Conservation (phyloP, 2,113 vertebrate genomes). For the Neotoma lepida region DNA sequence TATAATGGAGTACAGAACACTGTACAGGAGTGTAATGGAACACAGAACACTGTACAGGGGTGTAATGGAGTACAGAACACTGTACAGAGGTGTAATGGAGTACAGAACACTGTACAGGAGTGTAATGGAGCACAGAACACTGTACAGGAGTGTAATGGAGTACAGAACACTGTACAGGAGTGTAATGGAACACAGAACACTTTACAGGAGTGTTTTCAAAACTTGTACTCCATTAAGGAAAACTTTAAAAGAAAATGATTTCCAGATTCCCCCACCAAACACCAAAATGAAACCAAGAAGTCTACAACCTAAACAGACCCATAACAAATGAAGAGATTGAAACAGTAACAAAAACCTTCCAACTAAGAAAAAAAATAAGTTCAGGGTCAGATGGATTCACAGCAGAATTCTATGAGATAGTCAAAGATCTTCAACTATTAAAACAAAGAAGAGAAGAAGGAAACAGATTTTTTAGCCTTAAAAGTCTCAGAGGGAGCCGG, state of each 20-base stretch:
- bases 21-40: too few relatives aligned
- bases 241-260: background rate
- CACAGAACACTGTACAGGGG: too few relatives aligned
- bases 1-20: too few relatives aligned
- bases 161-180: too few relatives aligned
- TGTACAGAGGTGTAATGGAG: too few relatives aligned
- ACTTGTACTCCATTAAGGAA: background rate
- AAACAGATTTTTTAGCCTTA: background rate
- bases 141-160: too few relatives aligned
- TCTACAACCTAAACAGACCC: background rate
- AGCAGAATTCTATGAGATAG: background rate
- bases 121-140: too few relatives aligned
- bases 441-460: background rate
- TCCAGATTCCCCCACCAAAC: background rate
- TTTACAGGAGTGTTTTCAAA: background rate
- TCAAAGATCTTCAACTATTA: background rate
- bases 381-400: background rate
- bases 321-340: background rate
- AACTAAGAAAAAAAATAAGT: background rate
- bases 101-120: too few relatives aligned
- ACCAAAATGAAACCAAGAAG: background rate
- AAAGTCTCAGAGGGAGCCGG: background rate
- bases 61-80: too few relatives aligned
- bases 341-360: background rate
- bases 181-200: too few relatives aligned